Conservation (phyloP, 2,797 vertebrate species). For the Channa striata region DNA sequence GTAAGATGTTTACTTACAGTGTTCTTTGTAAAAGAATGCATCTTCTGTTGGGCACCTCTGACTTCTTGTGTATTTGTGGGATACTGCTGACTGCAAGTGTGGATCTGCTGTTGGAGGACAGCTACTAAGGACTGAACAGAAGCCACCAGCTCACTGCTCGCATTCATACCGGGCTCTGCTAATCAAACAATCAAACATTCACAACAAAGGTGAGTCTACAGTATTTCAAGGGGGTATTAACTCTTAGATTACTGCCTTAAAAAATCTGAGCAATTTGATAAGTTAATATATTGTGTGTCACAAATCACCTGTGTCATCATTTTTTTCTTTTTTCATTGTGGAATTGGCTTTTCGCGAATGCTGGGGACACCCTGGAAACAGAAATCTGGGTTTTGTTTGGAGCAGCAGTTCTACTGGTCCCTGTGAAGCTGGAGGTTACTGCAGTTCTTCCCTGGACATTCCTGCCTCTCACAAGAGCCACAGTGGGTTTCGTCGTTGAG, state of each 20-base stretch:
- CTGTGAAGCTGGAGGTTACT: conserved; percentile 13
- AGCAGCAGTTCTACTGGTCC: conserved; percentile 24
- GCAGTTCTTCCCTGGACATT: conserved; percentile 28
- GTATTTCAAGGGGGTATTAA: background rate
- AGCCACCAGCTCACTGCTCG: conserved; percentile 69
- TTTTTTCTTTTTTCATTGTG: conserved; percentile 31
- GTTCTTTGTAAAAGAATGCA: conserved; percentile 11
- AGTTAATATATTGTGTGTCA: background rate
- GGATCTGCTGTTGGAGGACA: conserved; percentile 75
- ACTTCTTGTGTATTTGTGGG: conserved; percentile 1
- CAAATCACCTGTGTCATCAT: conserved; percentile 41
- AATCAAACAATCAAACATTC: conserved; percentile 4
- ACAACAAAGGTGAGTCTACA: background rate
- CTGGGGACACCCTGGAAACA: conserved; percentile 6
- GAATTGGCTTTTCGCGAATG: conserved; percentile 23
- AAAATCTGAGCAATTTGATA: background rate
- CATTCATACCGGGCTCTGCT: conserved; percentile 65
- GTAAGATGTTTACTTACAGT: conserved; percentile 44
- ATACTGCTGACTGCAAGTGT: conserved; percentile 39
- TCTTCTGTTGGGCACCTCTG: conserved; percentile 21
- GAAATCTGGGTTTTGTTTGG: conserved; percentile 1
- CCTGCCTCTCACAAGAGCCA: conserved; percentile 39
- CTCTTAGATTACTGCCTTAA: background rate
- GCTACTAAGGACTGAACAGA: conserved; percentile 78
- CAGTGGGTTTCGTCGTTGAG: conserved; percentile 48